Conservation (phyloP, 2,797 vertebrate genomes). For the Lagocephalus sceleratus region DNA sequence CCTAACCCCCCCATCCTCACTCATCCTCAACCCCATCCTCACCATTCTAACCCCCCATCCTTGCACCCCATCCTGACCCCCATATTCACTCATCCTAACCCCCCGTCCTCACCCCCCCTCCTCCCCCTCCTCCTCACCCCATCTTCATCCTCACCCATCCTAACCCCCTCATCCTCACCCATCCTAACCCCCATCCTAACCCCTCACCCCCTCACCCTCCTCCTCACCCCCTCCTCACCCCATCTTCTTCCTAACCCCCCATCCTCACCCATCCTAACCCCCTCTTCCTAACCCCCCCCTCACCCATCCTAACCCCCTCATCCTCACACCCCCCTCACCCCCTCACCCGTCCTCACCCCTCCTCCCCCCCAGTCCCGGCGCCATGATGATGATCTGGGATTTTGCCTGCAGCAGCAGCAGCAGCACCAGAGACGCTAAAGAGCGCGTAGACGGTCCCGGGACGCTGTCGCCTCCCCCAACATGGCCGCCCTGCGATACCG, state of each 20-base stretch:
- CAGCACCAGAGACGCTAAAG: conserved; percentile 56
- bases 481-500: conserved; percentile 22
- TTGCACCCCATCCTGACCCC: conserved; percentile 41
- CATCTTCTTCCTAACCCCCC: conserved; percentile 3
- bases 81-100: too few species aligned
- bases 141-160: too few species aligned
- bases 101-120: conserved; percentile 42
- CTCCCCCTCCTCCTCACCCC: conserved; percentile 35
- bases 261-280: conserved; percentile 47
- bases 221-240: conserved; percentile 49
- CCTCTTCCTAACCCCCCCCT: conserved; percentile 58
- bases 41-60: conserved; percentile 24
- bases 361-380: conserved; percentile 72
- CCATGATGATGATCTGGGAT: conserved; percentile 80
- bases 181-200: conserved; percentile 39
- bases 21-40: too few species aligned
- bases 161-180: conserved; percentile 46
- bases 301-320: too few species aligned
- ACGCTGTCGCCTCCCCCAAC: conserved; percentile 33
- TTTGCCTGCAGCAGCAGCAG: conserved; percentile 71
- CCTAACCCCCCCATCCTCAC: too few species aligned
- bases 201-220: conserved; percentile 23
- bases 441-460: not conserved
- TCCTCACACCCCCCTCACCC: too few species aligned
- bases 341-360: conserved; percentile 47